These are phyloP conservation scores for Brevimyrus niger DNA, from an alignment of 2,113 vertebrate genomes.

Conservation along the genomic window DNA sequence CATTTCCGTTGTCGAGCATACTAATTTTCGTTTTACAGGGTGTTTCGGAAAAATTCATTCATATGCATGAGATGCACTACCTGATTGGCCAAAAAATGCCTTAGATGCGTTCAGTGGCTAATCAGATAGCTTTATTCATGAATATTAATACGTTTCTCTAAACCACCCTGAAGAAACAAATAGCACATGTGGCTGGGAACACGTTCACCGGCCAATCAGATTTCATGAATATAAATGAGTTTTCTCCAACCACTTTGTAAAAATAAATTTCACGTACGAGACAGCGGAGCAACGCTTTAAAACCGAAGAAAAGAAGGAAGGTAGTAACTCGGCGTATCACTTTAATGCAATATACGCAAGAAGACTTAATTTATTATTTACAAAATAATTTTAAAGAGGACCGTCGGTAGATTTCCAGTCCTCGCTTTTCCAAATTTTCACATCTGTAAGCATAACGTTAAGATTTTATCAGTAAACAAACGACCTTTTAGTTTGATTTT, in stretches of 20 bases:
- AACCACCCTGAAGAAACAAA: not conserved
- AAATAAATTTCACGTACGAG: not conserved
- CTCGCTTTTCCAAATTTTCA: not conserved
- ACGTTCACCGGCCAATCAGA: not conserved
- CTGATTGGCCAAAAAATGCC: not conserved
- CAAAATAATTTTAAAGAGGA: not conserved
- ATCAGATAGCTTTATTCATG: not conserved
- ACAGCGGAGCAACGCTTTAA: not conserved
- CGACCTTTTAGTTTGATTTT: not conserved
- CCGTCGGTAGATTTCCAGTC: not conserved
- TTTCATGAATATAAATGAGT: not conserved
- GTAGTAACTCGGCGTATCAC: not conserved
- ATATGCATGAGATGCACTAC: not conserved
- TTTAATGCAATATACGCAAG: not conserved
- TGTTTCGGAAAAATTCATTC: not conserved
- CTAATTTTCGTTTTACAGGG: not conserved
- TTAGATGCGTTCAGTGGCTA: not conserved
- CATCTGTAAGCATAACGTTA: not conserved
- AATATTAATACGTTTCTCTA: not conserved
- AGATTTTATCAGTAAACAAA: not conserved
- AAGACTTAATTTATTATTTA: not conserved
- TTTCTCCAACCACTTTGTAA: not conserved
- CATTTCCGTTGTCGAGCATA: not conserved
- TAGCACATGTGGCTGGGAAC: not conserved
- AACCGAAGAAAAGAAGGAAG: not conserved